phyloP scores from a whole-genome alignment of 2,888 invertebrate species.

The Platycheirus rosarum region DNA sequence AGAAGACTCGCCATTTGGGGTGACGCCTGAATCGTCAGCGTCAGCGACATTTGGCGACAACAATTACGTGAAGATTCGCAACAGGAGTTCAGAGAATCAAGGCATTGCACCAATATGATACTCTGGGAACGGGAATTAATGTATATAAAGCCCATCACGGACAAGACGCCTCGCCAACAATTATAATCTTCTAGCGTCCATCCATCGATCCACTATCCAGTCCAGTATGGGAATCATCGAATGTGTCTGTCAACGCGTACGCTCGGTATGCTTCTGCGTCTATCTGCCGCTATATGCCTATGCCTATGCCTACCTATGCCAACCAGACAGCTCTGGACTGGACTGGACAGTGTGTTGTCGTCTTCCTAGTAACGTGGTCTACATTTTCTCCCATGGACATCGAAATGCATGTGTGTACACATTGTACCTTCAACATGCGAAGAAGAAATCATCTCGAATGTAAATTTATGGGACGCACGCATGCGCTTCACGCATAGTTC shows the following conservation, averaged over 20 bases:
- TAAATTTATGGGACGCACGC: conserved; percentile 74
- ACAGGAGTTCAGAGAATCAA: conserved; percentile 66
- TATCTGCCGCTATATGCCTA: background rate
- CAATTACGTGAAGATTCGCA: conserved; percentile 76
- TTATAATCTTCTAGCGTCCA: conserved; percentile 71
- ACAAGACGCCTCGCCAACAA: conserved; percentile 68
- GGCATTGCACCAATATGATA: conserved; percentile 6
- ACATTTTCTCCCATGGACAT: conserved; percentile 59
- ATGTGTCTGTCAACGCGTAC: conserved; percentile 44
- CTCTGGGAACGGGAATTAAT: conserved; percentile 65
- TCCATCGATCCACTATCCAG: conserved; percentile 32
- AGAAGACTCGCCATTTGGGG: conserved; percentile 53
- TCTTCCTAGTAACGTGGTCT: conserved; percentile 72
- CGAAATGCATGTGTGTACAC: conserved; percentile 43
- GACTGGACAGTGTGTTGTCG: conserved; percentile 65
- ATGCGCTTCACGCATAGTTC: conserved; percentile 73
- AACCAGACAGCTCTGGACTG: conserved; percentile 52
- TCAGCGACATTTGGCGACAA: conserved; percentile 76
- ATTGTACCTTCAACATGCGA: conserved; percentile 42
- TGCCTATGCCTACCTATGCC: conserved; percentile 15
- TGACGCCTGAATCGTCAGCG: conserved; percentile 71
- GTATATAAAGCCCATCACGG: conserved; percentile 44
- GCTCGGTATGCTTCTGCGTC: background rate
- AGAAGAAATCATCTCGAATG: conserved; percentile 73
- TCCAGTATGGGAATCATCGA: conserved; percentile 67